Evolutionary conservation across 2,888 invertebrate species (phyloP), one percentile per base, ranked within the genome.

Genomic region (Chydorus sphaericus): DNA sequence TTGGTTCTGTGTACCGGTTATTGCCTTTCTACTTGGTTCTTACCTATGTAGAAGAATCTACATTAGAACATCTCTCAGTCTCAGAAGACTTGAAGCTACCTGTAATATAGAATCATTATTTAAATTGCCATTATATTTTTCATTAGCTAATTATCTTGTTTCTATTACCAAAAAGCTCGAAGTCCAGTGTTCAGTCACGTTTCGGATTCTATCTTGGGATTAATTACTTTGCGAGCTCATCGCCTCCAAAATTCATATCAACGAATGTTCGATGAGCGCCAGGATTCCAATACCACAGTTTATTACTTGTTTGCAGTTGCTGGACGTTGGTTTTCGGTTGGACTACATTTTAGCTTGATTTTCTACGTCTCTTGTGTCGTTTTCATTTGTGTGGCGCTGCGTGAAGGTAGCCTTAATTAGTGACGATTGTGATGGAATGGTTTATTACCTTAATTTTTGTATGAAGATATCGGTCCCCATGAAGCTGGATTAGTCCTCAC

Each of bases 121-220:
- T n/a, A n/a, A n/a, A n/a, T n/a, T n/a, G n/a, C n/a, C n/a, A n/a
- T n/a, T 33, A n/a, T n/a, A 33, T 33, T 11, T 33, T 69, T 7
- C 18, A 11, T 49, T 11, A 28, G 10, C 11, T 29, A 4, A 14
- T 50, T n/a, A 5, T 55, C 49, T n/a, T n/a, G n/a, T n/a, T n/a
- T n/a, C n/a, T n/a, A n/a, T n/a, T n/a, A n/a, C n/a, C n/a, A n/a
- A n/a, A 54, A 71, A 88, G 88, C 85, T 60, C 82, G 92, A 58
- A 92, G 92, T 64, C 96, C 96, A 0, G 88, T 97, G n/a, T 96
- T 93, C 72, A 85, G 87, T 2, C 93, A 94, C 67, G 73, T 96
- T 64, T 88, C 83, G 66, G 86, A 91, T 28, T 82, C 90, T 0
- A 73, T 97, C 5, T 85, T 87, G 68, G 96, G 96, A 0, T 74